Evolutionary conservation across 2,113 vertebrate species (phyloP), one percentile per base, ranked within the genome.

Genomic region (Paraplagusia blochii): DNA sequence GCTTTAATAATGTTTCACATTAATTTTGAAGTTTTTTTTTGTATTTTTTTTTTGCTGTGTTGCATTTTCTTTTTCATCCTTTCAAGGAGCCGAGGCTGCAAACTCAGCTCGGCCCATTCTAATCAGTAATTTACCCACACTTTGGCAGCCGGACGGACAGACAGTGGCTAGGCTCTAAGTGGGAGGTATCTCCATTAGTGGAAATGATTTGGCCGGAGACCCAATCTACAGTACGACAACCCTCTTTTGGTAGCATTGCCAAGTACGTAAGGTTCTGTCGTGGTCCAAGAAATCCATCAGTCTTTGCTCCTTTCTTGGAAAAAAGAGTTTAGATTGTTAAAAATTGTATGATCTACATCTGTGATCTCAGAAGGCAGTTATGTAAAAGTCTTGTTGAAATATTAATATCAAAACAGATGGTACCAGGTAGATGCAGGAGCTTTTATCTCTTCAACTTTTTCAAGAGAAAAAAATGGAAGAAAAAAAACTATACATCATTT

Each of bases 171-270:
- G 44, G 49, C 59, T 63, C 63, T 50, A 68, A 77, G 68, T 66
- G 63, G 66, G 78, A 69, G 71, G 18, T 0, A 42, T 70, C 62
- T 77, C 83, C 78, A 83, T 83, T 80, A 83, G 79, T 51, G 78
- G 54, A 63, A 76, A 80, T 69, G n/a, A 74, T 85, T 83, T 80
- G 78, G 78, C 78, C 9, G 5, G 8, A 44, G 35, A 51, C 53
- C 63, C 6, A 40, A 52, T 66, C 71, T 49, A 9, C 57, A 56
- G 60, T 47, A 54, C 44, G 52, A 74, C 18, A 66, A 55, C 73
- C 55, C 42, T 45, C 57, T 13, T 47, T 16, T 7, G 44, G 17
- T 7, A 15, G 33, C 1, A 7, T 29, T 58, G 69, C 69, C 80
- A 74, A 59, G 66, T 36, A 17, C 19, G 22, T 16, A 11, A 38